These are phyloP conservation scores for Papio anubis DNA, from an alignment of 2,113 vertebrate species.

Conservation along the genomic window DNA sequence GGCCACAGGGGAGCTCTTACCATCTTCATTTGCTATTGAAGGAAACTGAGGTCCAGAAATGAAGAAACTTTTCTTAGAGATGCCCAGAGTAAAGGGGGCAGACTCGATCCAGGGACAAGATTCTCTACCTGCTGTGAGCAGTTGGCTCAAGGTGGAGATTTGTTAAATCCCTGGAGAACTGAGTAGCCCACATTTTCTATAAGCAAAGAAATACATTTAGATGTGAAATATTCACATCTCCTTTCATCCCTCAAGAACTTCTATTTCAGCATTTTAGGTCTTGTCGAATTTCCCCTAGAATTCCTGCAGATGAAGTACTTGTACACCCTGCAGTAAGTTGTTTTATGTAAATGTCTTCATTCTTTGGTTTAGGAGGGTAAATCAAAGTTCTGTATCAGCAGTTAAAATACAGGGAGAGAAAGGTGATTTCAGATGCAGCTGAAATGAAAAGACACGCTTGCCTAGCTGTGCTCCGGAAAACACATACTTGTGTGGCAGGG, in stretches of 20 bases:
- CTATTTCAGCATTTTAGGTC: slow-evolving; percentile 52
- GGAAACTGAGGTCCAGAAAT: not conserved
- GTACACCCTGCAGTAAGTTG: not conserved
- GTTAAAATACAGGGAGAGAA: slow-evolving; percentile 52
- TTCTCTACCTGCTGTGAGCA: not conserved
- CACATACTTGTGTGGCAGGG: not conserved
- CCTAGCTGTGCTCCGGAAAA: slow-evolving; percentile 39
- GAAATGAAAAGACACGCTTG: slow-evolving; percentile 44
- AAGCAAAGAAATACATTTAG: not conserved
- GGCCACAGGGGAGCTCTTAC: too few relatives aligned
- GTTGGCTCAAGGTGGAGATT: not conserved
- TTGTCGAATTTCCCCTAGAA: slow-evolving; percentile 39
- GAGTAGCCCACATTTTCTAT: not conserved
- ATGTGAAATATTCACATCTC: not conserved
- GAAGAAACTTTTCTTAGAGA: not conserved
- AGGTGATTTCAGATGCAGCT: slow-evolving; percentile 64
- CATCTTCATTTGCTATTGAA: not conserved
- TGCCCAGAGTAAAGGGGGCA: too few relatives aligned
- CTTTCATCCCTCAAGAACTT: slow-evolving; percentile 47
- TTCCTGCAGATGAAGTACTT: slow-evolving; percentile 30
- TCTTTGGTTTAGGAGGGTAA: slow-evolving; percentile 49
- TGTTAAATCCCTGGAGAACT: not conserved
- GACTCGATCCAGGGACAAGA: fast-evolving
- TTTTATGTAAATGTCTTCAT: slow-evolving; percentile 66
- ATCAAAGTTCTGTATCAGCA: slow-evolving; percentile 72